Evolutionary conservation across 2,113 vertebrate species (phyloP).

Genomic region (Entomyzon cyanotis): DNA sequence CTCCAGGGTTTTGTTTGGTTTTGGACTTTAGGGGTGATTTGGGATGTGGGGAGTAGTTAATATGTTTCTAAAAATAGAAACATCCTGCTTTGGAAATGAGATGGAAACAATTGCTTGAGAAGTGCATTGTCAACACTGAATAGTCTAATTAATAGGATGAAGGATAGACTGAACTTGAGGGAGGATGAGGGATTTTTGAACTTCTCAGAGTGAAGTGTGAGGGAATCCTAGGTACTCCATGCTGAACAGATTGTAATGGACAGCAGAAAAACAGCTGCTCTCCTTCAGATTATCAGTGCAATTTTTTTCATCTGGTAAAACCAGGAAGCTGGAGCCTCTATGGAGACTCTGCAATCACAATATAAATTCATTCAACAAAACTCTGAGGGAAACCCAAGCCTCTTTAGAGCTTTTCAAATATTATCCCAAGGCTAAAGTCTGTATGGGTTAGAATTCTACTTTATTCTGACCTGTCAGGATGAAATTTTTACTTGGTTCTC

Average conservation of each 20-base stretch:
- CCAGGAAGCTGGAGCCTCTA: neutral
- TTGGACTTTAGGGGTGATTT: neutral
- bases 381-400: neutral
- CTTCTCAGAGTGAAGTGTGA: neutral
- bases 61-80: neutral
- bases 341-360: neutral
- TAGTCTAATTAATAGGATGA: neutral
- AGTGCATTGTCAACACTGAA: neutral
- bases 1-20: neutral
- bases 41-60: too few species aligned
- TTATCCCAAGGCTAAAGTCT: neutral
- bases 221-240: neutral
- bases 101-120: neutral
- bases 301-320: neutral
- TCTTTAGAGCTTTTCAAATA: conserved; percentile 22
- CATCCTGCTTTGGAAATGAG: neutral
- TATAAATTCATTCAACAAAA: neutral
- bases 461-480: neutral
- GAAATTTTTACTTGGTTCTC: neutral
- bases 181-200: neutral
- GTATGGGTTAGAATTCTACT: neutral
- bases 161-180: neutral
- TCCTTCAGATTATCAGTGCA: neutral
- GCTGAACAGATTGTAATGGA: neutral
- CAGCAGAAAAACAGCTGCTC: neutral